These are phyloP conservation scores for Rhingia campestris DNA, from an alignment of 2,888 invertebrate species.

Conservation along the genomic window DNA sequence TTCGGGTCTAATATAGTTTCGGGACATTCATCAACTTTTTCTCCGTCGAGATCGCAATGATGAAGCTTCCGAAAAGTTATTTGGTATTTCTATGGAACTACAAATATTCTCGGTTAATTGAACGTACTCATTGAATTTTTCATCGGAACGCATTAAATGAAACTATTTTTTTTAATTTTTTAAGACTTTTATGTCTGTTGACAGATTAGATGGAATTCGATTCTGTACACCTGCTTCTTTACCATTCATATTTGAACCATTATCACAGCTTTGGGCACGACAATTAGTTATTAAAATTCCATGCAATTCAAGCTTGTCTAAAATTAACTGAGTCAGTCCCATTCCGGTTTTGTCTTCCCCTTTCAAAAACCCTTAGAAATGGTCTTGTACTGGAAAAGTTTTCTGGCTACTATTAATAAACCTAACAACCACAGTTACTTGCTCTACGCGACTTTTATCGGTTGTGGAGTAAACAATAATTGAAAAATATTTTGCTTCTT, in stretches of 20 bases:
- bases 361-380: slow-evolving; percentile 49
- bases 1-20: slow-evolving; percentile 20
- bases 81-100: slow-evolving; percentile 18
- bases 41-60: slow-evolving; percentile 8
- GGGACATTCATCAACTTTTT: slow-evolving; percentile 16
- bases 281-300: slow-evolving; percentile 39
- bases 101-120: slow-evolving; percentile 1
- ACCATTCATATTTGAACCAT: slow-evolving; percentile 39
- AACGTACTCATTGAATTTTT: slow-evolving; percentile 17
- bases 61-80: neutral
- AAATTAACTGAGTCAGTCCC: slow-evolving; percentile 28
- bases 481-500: slow-evolving; percentile 50
- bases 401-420: slow-evolving; percentile 44
- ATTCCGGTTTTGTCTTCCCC: slow-evolving; percentile 18
- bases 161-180: slow-evolving; percentile 22
- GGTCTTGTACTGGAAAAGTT: slow-evolving; percentile 25
- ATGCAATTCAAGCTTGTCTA: too few species aligned
- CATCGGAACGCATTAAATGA: slow-evolving; percentile 30
- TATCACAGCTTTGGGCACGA: slow-evolving; percentile 37
- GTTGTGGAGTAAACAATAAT: slow-evolving; percentile 48
- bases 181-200: too few species aligned
- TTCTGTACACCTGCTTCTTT: slow-evolving; percentile 45
- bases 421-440: too few species aligned
- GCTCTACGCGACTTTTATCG: too few species aligned
- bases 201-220: slow-evolving; percentile 25